Evolutionary conservation across 2,113 vertebrate genomes (phyloP).

Genomic region (Ictidomys tridecemlineatus): DNA sequence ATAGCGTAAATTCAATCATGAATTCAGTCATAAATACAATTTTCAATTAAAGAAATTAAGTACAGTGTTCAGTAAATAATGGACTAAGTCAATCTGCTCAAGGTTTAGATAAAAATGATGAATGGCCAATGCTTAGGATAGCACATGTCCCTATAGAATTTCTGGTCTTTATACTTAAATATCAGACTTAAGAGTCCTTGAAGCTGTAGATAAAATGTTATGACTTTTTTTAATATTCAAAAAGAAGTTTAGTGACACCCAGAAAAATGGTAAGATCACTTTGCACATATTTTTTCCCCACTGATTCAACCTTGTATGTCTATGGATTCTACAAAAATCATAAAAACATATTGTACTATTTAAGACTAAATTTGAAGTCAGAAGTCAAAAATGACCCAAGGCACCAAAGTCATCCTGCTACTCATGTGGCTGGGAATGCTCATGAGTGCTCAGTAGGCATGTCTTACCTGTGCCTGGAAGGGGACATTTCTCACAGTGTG

Average conservation of each 20-base stretch:
- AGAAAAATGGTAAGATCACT: constrained; percentile 6
- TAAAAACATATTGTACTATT: neutral
- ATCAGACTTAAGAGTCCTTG: neutral
- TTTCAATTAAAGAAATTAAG: constrained; percentile 39
- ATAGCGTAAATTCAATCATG: neutral
- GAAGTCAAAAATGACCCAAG: neutral
- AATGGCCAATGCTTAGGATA: neutral
- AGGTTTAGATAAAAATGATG: neutral
- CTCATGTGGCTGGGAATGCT: neutral
- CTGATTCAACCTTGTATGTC: neutral
- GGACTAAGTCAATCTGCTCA: neutral
- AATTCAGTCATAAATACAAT: constrained; percentile 13
- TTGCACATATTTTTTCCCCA: neutral
- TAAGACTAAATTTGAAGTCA: neutral
- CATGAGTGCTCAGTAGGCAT: rapidly evolving
- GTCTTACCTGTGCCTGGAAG: constrained; percentile 97
- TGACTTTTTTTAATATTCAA: neutral
- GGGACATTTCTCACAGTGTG: constrained; percentile 97
- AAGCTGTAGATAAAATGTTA: neutral
- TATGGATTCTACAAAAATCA: neutral
- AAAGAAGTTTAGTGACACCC: neutral
- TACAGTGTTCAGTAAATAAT: neutral
- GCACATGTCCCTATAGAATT: neutral
- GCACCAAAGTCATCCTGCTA: neutral
- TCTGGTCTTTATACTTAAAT: neutral